Evolutionary conservation across 2,888 invertebrate genomes (phyloP).

Genomic region (Lycaena phlaeas): DNA sequence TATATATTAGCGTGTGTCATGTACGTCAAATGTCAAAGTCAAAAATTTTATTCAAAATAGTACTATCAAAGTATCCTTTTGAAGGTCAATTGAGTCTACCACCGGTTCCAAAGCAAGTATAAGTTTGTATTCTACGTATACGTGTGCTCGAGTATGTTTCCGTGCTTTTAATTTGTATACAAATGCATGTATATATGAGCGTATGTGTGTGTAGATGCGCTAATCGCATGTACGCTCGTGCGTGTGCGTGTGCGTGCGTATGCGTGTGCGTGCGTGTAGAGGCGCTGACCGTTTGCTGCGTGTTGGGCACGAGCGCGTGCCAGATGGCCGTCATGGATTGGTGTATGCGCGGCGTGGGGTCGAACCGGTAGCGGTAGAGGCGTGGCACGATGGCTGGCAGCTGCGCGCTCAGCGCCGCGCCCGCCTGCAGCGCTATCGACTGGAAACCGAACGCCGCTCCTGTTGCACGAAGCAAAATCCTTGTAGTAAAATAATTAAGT

Average conservation of each 20-base stretch:
- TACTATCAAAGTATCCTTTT: too few relatives aligned
- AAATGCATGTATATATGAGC: neutral
- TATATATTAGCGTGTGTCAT: too few relatives aligned
- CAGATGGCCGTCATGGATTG: slow-evolving; percentile 95
- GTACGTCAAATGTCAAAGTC: too few relatives aligned
- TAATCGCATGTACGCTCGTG: too few relatives aligned
- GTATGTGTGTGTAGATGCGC: neutral
- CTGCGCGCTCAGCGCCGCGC: slow-evolving; percentile 85
- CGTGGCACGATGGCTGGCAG: slow-evolving; percentile 90
- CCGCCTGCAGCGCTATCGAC: slow-evolving; percentile 87
- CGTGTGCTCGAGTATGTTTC: too few relatives aligned
- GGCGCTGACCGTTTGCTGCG: slow-evolving; percentile 86
- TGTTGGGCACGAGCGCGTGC: slow-evolving; percentile 90
- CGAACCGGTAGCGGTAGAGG: slow-evolving; percentile 90
- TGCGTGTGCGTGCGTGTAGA: slow-evolving; percentile 12
- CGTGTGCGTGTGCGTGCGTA: neutral
- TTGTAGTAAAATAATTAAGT: too few relatives aligned
- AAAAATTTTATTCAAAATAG: too few relatives aligned
- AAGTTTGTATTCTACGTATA: too few relatives aligned
- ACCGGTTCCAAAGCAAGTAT: too few relatives aligned
- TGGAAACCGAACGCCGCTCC: slow-evolving; percentile 96
- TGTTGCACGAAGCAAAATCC: too few relatives aligned
- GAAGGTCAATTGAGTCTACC: too few relatives aligned
- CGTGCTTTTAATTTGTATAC: too few relatives aligned
- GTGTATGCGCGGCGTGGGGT: slow-evolving; percentile 93